Evolutionary conservation across 2,797 vertebrate species (phyloP).

Genomic region (Gambusia yucatana): DNA sequence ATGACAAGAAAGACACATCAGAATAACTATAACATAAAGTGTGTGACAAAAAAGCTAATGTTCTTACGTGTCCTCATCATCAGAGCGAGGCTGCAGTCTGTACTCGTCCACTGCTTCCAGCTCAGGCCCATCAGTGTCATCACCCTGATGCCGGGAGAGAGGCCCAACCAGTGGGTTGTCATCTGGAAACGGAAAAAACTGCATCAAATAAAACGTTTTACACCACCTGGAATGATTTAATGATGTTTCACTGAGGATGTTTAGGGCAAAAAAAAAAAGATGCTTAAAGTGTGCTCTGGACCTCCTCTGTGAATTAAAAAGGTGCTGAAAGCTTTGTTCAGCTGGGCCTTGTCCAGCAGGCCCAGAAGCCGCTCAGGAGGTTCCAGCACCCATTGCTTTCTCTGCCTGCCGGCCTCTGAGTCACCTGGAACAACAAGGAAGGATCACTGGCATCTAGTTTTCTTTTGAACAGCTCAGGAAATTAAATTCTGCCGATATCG

Average conservation of each 20-base stretch:
- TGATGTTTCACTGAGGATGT: not conserved
- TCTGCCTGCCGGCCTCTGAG: conserved; percentile 54
- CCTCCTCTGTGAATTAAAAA: conserved; percentile 87
- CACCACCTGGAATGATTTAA: not conserved
- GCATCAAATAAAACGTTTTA: not conserved
- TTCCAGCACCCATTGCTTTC: conserved; percentile 85
- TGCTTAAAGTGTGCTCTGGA: conserved; percentile 30
- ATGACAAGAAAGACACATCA: not conserved
- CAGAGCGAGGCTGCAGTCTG: conserved; percentile 85
- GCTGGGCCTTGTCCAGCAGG: conserved; percentile 84
- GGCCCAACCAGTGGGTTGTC: conserved; percentile 80
- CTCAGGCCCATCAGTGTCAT: conserved; percentile 82
- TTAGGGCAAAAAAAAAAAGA: not conserved
- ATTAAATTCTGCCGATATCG: not conserved
- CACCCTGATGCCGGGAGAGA: conserved; percentile 65
- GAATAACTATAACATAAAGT: not conserved
- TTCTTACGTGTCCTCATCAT: conserved; percentile 94
- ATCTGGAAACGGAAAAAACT: conserved; percentile 52
- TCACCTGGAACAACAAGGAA: conserved; percentile 29
- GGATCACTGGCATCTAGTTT: not conserved
- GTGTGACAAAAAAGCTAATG: not conserved
- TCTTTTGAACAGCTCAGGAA: not conserved
- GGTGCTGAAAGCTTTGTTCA: conserved; percentile 87
- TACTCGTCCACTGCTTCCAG: conserved; percentile 77
- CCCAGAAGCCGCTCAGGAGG: conserved; percentile 85